A percentile compares a stretch with the other conserved stretches of the same genome.
These are phyloP conservation scores for Phycodurus eques DNA, from an alignment of 2,113 vertebrate genomes.

Conservation along the genomic window DNA sequence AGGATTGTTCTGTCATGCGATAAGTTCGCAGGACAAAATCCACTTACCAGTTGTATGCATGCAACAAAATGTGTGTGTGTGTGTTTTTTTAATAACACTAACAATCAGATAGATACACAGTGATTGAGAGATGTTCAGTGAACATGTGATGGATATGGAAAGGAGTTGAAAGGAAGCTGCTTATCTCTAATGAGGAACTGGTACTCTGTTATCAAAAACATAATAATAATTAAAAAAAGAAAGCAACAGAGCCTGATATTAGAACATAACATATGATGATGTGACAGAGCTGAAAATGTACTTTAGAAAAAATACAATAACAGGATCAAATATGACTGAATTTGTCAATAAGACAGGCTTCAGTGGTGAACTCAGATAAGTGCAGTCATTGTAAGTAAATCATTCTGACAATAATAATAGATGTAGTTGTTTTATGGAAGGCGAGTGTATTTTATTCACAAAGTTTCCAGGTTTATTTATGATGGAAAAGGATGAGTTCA, in stretches of 20 bases:
- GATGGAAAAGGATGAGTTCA: neutral
- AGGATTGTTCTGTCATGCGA: no score
- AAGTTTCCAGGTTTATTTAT: no score
- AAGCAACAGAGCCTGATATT: conserved; percentile 15
- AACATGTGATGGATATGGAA: conserved; percentile 10
- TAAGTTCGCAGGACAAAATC: neutral
- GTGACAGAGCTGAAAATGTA: conserved; percentile 19
- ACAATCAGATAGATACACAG: conserved; percentile 16
- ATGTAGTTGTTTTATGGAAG: conserved; percentile 24
- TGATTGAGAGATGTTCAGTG: conserved; percentile 6
- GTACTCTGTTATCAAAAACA: conserved; percentile 2
- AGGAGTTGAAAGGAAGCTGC: conserved; percentile 37
- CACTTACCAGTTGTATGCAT: neutral
- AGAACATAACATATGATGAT: conserved; percentile 30
- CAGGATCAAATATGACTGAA: conserved; percentile 35
- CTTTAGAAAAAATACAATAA: conserved; percentile 22
- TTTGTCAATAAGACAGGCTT: neutral
- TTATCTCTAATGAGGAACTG: conserved; percentile 37
- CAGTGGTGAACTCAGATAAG: conserved; percentile 17
- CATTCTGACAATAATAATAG: conserved; percentile 30
- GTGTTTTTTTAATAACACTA: neutral
- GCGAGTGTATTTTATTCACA: neutral
- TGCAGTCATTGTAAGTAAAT: conserved; percentile 26
- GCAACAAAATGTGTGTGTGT: neutral
- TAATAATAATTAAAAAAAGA: neutral